Base-by-base conservation (phyloP, 53 echinoderm and acorn worm species). In the Paracentrotus lividus region DNA sequence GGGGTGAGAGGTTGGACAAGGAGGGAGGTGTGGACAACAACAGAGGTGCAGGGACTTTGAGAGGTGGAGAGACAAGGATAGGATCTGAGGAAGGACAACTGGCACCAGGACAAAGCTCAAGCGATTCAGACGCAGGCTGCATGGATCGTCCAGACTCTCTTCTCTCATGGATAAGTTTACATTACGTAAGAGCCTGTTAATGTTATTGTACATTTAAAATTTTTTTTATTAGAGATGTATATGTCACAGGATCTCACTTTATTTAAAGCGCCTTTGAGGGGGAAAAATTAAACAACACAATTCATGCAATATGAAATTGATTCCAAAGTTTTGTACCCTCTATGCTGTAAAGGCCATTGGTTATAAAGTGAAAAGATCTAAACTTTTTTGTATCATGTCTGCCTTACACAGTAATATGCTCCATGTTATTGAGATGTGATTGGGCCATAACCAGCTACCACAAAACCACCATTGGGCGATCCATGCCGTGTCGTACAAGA, bases 91-190 rank as follows among this genome's bases (percentile, higher is more conserved):
- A 53, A 45, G 90, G 31, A 47, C 27, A 31, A 52, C 6, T 34
- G 16, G 8, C 49, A 1, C 45, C 21, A 44, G 72, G 75, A 72
- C 68, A 72, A 24, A 45, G 90, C 53, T 69, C 90, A 27, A 42
- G 89, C 43, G 65, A 89, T 9, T 61, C 72, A 8, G 69, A 68
- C 4, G n/a, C 78, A 24, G 27, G 78, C 92, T 90, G 91, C 94
- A 94, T 94, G 96, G 92, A 56, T 67, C 94, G 95, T 40, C 90
- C 95, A 32, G 94, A 95, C 60, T 94, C 95, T 7, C 95, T 96
- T 47, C 96, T 96, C 16, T 95, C 96, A 59, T 96, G 96, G 95
- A 96, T 96, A 77, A 95, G 94, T 23, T 94, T 96, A 45, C 96
- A 96, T 59, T 94, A 53, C 94, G 96, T 96, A 94, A 96, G 96